Evolutionary conservation across 23 tunicate species (phyloP).

Genomic region (Oikopleura dioica): DNA sequence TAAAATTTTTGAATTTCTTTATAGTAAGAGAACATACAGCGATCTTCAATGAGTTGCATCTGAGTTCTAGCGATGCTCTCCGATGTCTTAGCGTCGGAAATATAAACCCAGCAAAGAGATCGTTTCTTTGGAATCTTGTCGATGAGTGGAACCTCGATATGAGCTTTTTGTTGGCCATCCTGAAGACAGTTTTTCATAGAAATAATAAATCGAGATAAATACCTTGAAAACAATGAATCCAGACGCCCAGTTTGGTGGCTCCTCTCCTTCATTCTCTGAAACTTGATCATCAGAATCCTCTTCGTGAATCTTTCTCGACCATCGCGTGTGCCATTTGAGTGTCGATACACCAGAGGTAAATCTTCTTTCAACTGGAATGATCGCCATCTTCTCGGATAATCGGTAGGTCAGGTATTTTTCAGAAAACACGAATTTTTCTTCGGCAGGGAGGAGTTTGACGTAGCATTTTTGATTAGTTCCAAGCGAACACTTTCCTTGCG

Average conservation of each 20-base stretch:
- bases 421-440: slow-evolving; percentile 55
- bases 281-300: slow-evolving; percentile 12
- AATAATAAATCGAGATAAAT: not conserved
- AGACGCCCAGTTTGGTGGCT: slow-evolving; percentile 7
- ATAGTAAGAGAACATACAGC: not conserved
- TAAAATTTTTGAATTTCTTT: not conserved
- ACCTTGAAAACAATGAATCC: slow-evolving; percentile 12
- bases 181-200: not conserved
- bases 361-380: slow-evolving; percentile 68
- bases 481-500: slow-evolving; percentile 9
- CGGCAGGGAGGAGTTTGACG: slow-evolving; percentile 11
- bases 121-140: slow-evolving; percentile 38
- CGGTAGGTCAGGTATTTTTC: slow-evolving; percentile 72
- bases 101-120: slow-evolving; percentile 71
- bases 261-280: slow-evolving; percentile 10
- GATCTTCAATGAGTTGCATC: slow-evolving; percentile 8
- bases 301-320: slow-evolving; percentile 32
- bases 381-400: slow-evolving; percentile 71
- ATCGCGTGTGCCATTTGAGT: slow-evolving; percentile 60
- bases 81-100: slow-evolving; percentile 51
- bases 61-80: slow-evolving; percentile 49
- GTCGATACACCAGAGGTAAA: slow-evolving; percentile 64
- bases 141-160: slow-evolving; percentile 59
- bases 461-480: slow-evolving; percentile 12
- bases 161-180: slow-evolving; percentile 51